Conservation (phyloP, 2,888 invertebrate genomes). For the Polymixis flavicincta region DNA sequence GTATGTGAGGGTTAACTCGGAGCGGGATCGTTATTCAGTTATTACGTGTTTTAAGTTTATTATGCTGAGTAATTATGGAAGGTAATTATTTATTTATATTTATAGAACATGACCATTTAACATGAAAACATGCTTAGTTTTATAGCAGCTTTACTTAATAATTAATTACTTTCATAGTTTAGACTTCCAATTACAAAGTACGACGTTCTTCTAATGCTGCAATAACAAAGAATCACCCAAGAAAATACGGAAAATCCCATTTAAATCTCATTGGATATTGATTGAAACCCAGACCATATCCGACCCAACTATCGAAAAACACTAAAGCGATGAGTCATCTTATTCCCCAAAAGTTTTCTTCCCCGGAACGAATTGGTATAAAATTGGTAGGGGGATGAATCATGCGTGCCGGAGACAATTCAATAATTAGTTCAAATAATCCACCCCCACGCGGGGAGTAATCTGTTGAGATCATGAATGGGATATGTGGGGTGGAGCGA, state of each 20-base stretch:
- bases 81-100: constrained; percentile 26
- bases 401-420: constrained; percentile 71
- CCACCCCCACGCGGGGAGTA: constrained; percentile 61
- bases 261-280: constrained; percentile 54
- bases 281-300: constrained; percentile 43
- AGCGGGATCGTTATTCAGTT: constrained; percentile 33
- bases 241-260: constrained; percentile 36
- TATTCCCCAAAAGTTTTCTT: constrained; percentile 33
- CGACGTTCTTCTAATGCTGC: not conserved
- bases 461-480: constrained; percentile 67
- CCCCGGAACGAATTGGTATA: constrained; percentile 68
- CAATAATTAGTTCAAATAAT: constrained; percentile 77
- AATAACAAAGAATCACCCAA: not conserved
- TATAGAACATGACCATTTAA: constrained; percentile 12
- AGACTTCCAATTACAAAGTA: not conserved
- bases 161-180: not conserved
- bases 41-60: constrained; percentile 33
- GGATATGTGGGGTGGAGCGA: constrained; percentile 61
- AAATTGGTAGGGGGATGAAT: constrained; percentile 72
- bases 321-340: constrained; percentile 70
- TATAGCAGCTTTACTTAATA: not conserved
- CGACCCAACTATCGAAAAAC: constrained; percentile 59
- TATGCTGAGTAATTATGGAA: constrained; percentile 21
- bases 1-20: constrained; percentile 40
- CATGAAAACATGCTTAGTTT: constrained; percentile 1